Evolutionary conservation across 92 coral and sea anemone species (phyloP).

Genomic region (Scolanthus callimorphus): DNA sequence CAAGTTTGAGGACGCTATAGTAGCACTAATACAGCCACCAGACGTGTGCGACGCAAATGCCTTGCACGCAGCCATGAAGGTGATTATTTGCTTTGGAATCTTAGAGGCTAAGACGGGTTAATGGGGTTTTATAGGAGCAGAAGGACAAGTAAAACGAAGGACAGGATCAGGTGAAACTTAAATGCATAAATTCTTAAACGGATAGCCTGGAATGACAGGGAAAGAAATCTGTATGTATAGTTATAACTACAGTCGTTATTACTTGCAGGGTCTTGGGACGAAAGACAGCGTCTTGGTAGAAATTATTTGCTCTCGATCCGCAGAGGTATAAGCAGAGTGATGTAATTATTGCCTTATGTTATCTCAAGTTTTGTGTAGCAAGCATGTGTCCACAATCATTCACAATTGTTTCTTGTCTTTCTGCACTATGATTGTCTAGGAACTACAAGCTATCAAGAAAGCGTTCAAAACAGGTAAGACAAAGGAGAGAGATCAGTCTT

Average conservation of each 20-base stretch:
- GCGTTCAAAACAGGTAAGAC: constrained; percentile 49
- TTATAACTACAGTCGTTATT: too few relatives aligned
- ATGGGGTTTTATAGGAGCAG: too few relatives aligned
- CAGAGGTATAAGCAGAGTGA: constrained; percentile 51
- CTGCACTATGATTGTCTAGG: constrained; percentile 26
- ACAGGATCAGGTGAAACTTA: too few relatives aligned
- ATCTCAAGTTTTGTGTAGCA: too few relatives aligned
- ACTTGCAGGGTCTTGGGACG: constrained; percentile 69
- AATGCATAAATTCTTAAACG: too few relatives aligned
- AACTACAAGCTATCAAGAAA: constrained; percentile 55
- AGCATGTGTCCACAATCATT: not conserved
- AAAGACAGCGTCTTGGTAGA: constrained; percentile 65
- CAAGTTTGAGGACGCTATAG: constrained; percentile 66
- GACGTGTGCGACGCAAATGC: constrained; percentile 56
- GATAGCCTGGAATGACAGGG: too few relatives aligned
- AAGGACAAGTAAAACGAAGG: too few relatives aligned
- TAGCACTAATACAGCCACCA: constrained; percentile 61
- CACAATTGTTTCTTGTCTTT: not conserved
- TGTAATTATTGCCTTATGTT: too few relatives aligned
- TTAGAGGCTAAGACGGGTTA: too few relatives aligned
- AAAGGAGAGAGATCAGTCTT: too few relatives aligned
- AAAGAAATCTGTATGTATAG: too few relatives aligned
- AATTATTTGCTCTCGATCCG: constrained; percentile 66
- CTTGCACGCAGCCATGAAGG: constrained; percentile 78
- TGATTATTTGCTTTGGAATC: too few relatives aligned